Evolutionary conservation across 2,113 vertebrate genomes (phyloP), one percentile per base, ranked within the genome.

Genomic region (Tragelaphus buxtoni): DNA sequence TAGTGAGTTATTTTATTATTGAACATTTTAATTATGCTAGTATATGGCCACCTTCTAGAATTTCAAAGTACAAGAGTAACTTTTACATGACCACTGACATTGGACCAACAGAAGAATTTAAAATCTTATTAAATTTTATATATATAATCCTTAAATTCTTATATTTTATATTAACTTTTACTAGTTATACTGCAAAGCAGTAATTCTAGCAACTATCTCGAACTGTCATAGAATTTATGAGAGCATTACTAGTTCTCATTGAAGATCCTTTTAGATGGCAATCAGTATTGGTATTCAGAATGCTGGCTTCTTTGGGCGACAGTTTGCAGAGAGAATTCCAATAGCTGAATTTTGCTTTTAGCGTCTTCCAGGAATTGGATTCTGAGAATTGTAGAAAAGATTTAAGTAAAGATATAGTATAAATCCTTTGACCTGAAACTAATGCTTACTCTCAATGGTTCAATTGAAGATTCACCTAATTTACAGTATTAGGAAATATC

Each of bases 361-460:
- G 20, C 7, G 76, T 24, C 9, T 84, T 88, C 30, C 32, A 76
- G 9, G 47, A 45, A 81, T 30, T 60, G 4, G 22, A 20, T 82
- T 18, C 51, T 91, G 47, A 79, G 30, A 32, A 74, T 22, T 95
- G 8, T 18, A 65, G 53, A 63, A 63, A 74, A 84, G 3, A 32
- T 94, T 56, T 65, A 74, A 53, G 39, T 56, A 58, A 55, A 5
- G 28, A 39, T 88, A 74, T 18, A 61, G 49, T 28, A 76, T 86
- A 86, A 95, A 63, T 90, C 58, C 45, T 88, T 88, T 97, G 85
- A 90, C 60, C 28, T 35, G 7, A 95, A 58, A 95, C 18, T 32
- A 84, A 93, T 55, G 24, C 12, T 80, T 86, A 88, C 5, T 81
- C 7, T 76, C 24, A 91, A 60, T 2, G 20, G 30, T 85, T 91